phyloP scores from a whole-genome alignment of 2,113 vertebrate genomes.

The Amazona guildingii region DNA sequence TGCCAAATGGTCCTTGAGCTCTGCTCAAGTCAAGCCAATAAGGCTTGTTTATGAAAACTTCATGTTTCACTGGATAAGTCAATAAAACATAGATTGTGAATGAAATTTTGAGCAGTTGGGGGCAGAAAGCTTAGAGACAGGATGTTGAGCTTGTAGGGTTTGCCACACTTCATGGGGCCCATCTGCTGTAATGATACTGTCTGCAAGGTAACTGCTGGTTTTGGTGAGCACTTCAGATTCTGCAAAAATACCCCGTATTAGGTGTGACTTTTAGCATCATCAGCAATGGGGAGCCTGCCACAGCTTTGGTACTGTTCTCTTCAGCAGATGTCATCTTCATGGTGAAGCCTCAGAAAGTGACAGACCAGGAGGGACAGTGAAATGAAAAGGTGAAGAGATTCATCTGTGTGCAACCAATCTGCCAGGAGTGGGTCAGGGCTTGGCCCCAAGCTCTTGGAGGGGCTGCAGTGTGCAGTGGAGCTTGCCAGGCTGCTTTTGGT shows the following conservation, averaged over 20 bases:
- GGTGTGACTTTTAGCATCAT: not conserved
- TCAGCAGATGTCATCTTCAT: not conserved
- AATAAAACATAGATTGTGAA: not conserved
- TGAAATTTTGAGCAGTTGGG: not conserved
- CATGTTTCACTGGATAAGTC: not conserved
- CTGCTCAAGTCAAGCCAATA: not conserved
- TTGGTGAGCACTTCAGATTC: not conserved
- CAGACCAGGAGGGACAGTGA: not conserved
- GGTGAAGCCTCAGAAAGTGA: not conserved
- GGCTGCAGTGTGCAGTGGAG: not conserved
- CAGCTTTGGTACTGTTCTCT: not conserved
- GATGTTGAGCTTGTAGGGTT: not conserved
- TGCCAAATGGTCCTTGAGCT: not conserved
- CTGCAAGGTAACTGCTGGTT: not conserved
- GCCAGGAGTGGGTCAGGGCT: not conserved
- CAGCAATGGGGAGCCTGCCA: not conserved
- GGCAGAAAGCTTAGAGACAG: not conserved
- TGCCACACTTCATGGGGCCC: not conserved
- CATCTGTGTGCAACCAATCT: not conserved
- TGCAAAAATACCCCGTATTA: not conserved
- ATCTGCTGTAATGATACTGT: not conserved
- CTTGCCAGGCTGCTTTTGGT: not conserved
- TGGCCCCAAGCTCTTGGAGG: rapidly evolving
- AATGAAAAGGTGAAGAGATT: not conserved
- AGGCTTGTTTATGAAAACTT: not conserved